Base-by-base conservation (phyloP, 2,113 vertebrate genomes). In the Amphiprion ocellaris region DNA sequence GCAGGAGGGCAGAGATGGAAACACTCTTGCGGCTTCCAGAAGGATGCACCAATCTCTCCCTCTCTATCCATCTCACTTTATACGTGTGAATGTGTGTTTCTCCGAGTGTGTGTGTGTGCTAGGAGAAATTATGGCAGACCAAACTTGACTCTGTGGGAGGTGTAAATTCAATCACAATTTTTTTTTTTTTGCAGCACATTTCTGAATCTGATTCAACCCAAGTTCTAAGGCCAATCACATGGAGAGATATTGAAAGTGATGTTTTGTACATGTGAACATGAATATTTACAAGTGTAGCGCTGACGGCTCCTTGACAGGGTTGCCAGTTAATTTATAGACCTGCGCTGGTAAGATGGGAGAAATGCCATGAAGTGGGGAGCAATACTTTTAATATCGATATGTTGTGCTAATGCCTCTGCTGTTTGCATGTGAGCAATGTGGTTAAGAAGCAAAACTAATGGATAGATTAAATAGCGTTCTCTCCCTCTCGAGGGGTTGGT, bases 141-240 rank as follows among this genome's bases (percentile, higher is more conserved):
- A 84, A 89, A 91, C 91, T 89, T 89, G 87, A 79, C 92, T 92
- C 92, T 74, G 92, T 93, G 86, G 93, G 92, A 92, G 92, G 92
- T 93, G 91, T 93, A 92, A 94, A 94, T 93, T 90, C 89, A 93
- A 91, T 93, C 90, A 89, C 77, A 64, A n/a, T 50, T 54, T 81
- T 54, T 81, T 79, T 89, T 84, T 71, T 81, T 77, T 84, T 69
- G 72, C 78, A 63, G 65, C 79, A 74, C 86, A 84, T 86, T 88
- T 87, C 85, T 58, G 83, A 90, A 88, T 88, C 84, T 76, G 83
- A 92, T 90, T 92, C 69, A 84, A 70, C 39, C 78, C 28, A 72
- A 78, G 86, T 90, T 92, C 88, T 91, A 68, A 91, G 87, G 82
- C 90, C 89, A 92, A 89, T 92, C 92, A 90, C 69, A 86, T 60